These are phyloP conservation scores for Limnephilus marmoratus DNA, from an alignment of 2,888 invertebrate genomes.

Conservation along the genomic window DNA sequence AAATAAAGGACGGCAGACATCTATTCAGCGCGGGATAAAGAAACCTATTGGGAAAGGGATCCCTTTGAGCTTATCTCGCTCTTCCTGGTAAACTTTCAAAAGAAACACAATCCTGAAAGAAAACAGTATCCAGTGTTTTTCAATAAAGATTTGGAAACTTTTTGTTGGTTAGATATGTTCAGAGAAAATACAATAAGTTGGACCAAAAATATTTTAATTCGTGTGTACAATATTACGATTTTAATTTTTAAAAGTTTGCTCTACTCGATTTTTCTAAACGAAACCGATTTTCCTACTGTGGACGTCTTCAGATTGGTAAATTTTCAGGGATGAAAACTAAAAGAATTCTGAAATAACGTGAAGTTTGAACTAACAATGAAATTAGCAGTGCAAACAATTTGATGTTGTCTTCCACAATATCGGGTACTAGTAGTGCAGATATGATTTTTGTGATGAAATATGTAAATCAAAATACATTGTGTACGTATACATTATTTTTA, in stretches of 20 bases:
- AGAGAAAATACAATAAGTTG: not conserved
- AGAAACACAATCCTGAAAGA: not conserved
- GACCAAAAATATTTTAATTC: too few species aligned
- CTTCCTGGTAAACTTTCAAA: not conserved
- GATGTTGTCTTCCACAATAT: not conserved
- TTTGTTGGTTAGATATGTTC: not conserved
- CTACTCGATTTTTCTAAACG: not conserved
- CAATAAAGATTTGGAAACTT: not conserved
- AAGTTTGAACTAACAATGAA: not conserved
- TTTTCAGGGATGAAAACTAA: too few species aligned
- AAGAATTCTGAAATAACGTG: too few species aligned
- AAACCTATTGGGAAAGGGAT: not conserved
- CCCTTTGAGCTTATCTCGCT: not conserved
- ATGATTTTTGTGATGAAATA: not conserved
- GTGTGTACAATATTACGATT: too few species aligned
- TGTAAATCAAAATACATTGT: not conserved
- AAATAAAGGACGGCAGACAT: not conserved
- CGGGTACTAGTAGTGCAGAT: not conserved
- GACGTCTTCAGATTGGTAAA: too few species aligned
- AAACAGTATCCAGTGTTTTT: not conserved
- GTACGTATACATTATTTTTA: too few species aligned
- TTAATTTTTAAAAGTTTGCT: not conserved
- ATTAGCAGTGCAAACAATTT: not conserved
- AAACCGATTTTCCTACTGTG: too few species aligned
- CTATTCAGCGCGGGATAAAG: not conserved